Evolutionary conservation across 37 sponge, comb jelly and placozoan genomes (phyloP).

Genomic region (Lycopodina hypogea): DNA sequence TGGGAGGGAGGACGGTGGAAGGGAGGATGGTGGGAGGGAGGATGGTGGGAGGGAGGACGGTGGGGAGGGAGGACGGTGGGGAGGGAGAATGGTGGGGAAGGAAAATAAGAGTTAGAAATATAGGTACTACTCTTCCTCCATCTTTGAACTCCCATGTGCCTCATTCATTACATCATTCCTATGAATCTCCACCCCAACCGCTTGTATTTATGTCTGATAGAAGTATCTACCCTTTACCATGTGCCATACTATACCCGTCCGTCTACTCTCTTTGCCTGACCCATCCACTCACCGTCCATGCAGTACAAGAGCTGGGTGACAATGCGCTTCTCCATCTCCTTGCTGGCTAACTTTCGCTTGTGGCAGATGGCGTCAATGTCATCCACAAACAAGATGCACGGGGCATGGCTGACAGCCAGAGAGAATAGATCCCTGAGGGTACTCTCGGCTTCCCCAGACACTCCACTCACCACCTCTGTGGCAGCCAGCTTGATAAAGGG

Average conservation of each 20-base stretch:
- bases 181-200: too few species aligned
- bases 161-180: not conserved
- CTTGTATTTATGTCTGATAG: too few species aligned
- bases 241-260: too few species aligned
- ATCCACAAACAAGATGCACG: constrained; percentile 93
- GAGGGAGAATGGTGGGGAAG: too few species aligned
- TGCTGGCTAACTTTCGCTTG: constrained; percentile 86
- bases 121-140: not conserved
- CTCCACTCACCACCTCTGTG: constrained; percentile 94
- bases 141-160: not conserved
- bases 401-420: constrained; percentile 66
- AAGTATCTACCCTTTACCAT: too few species aligned
- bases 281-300: constrained; percentile 70
- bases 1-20: not conserved
- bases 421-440: constrained; percentile 86
- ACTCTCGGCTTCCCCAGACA: constrained; percentile 94
- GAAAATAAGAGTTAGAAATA: too few species aligned
- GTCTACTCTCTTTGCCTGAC: too few species aligned
- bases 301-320: constrained; percentile 91
- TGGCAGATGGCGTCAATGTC: constrained; percentile 95
- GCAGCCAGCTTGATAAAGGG: constrained; percentile 88
- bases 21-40: too few species aligned
- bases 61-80: too few species aligned
- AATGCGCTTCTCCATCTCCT: constrained; percentile 97
- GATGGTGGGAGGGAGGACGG: too few species aligned